A percentile compares a stretch with the other conserved stretches of the same genome.
Evolutionary conservation across 2,113 vertebrate genomes (phyloP).

Genomic region (Vombatus ursinus): DNA sequence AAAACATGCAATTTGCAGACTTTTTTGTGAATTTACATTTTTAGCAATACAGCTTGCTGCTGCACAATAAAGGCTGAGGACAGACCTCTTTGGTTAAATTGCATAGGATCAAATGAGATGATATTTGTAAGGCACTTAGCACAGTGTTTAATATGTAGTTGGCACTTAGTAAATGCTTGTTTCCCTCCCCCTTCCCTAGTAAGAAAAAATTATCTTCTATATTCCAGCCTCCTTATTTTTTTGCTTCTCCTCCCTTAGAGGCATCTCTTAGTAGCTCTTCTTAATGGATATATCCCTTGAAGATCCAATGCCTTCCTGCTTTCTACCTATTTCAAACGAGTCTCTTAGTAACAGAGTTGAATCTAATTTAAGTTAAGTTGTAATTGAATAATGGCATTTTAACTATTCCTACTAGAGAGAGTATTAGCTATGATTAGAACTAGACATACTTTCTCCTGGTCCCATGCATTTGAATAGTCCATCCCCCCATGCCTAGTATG

Average conservation of each 20-base stretch:
- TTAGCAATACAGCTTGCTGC: neutral
- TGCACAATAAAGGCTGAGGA: neutral
- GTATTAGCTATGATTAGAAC: neutral
- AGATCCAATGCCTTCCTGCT: too few relatives aligned
- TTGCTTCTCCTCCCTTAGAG: too few relatives aligned
- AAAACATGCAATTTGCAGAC: conserved; percentile 1
- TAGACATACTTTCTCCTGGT: neutral
- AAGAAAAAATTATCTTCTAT: too few relatives aligned
- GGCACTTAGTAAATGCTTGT: too few relatives aligned
- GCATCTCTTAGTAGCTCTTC: too few relatives aligned
- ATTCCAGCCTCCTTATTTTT: too few relatives aligned
- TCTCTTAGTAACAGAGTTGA: neutral
- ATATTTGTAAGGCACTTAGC: too few relatives aligned
- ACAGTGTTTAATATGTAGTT: too few relatives aligned
- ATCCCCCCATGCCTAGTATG: neutral
- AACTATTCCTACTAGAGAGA: neutral
- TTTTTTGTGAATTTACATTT: neutral
- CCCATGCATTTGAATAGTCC: neutral
- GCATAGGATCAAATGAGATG: neutral
- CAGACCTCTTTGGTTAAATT: neutral
- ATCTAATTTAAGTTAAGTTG: neutral
- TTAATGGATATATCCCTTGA: too few relatives aligned
- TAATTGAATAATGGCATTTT: neutral
- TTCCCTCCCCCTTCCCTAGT: too few relatives aligned
- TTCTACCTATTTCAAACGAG: neutral